phyloP scores from a whole-genome alignment of 2,797 vertebrate species.

The Hoplostethus atlanticus region DNA sequence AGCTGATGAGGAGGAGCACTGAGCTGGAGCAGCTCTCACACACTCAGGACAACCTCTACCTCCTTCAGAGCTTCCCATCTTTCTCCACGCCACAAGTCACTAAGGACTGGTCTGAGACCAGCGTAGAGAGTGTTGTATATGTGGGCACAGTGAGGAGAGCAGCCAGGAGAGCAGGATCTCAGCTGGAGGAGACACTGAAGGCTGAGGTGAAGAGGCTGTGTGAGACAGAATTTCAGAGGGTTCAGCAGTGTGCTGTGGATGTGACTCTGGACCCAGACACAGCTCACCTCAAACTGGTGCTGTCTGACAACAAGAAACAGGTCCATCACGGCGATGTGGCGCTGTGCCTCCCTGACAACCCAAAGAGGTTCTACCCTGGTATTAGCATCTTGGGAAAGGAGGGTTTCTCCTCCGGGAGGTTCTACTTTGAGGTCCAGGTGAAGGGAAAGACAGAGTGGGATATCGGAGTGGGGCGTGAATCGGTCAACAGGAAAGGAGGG shows the following conservation, averaged over 20 bases:
- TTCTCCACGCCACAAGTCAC: constrained; percentile 22
- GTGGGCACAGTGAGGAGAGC: constrained; percentile 72
- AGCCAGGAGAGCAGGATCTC: constrained; percentile 42
- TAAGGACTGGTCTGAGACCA: constrained; percentile 49
- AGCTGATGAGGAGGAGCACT: constrained; percentile 48
- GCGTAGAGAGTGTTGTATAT: constrained; percentile 45
- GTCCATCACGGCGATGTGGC: constrained; percentile 66
- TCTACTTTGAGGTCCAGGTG: constrained; percentile 82
- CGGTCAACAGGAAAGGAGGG: constrained; percentile 76
- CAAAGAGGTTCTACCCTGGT: constrained; percentile 76
- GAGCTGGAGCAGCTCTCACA: constrained; percentile 60
- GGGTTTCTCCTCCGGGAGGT: constrained; percentile 72
- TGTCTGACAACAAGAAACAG: constrained; percentile 74
- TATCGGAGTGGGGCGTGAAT: constrained; percentile 75
- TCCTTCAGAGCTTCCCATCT: constrained; percentile 55
- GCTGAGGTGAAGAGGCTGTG: constrained; percentile 67
- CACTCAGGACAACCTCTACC: constrained; percentile 62
- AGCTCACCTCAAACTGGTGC: constrained; percentile 77
- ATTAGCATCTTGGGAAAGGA: constrained; percentile 76
- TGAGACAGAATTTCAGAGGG: constrained; percentile 60
- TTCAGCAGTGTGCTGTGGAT: constrained; percentile 64
- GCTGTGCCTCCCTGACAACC: constrained; percentile 57
- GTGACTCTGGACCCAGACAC: constrained; percentile 78
- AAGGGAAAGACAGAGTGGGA: constrained; percentile 81
- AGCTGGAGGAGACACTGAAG: constrained; percentile 67